Evolutionary conservation across 2,888 invertebrate species (phyloP).

Genomic region (Drepanosiphum platanoidis): DNA sequence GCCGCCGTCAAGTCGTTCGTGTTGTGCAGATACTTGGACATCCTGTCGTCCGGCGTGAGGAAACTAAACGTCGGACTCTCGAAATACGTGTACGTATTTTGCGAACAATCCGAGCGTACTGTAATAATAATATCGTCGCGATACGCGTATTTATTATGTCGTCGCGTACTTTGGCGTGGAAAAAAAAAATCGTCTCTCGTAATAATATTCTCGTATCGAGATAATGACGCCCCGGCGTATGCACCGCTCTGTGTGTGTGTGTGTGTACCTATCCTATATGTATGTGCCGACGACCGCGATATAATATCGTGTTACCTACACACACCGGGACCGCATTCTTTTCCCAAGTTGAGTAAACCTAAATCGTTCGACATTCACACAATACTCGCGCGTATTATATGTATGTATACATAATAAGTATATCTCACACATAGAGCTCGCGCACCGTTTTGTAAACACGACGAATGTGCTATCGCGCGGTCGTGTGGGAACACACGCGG

Average conservation of each 20-base stretch:
- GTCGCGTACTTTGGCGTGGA: background rate
- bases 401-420: background rate
- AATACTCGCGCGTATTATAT: background rate
- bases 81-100: slow-evolving; percentile 46
- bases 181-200: too few species aligned
- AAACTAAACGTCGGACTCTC: slow-evolving; percentile 37
- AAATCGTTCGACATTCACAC: slow-evolving; percentile 41
- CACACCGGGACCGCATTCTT: slow-evolving; percentile 36
- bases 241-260: background rate
- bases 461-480: slow-evolving; percentile 31
- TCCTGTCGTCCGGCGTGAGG: slow-evolving; percentile 29
- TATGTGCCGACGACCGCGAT: background rate
- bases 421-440: background rate
- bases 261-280: background rate
- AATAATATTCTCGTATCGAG: background rate
- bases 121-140: background rate
- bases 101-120: background rate
- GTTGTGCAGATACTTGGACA: slow-evolving; percentile 23
- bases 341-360: slow-evolving; percentile 54
- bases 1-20: slow-evolving; percentile 39
- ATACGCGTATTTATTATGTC: background rate
- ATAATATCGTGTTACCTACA: background rate
- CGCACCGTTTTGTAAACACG: slow-evolving; percentile 39
- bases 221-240: too few species aligned
- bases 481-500: slow-evolving; percentile 8